phyloP scores from a whole-genome alignment of 2,888 invertebrate genomes.

The Lottia gigantea region DNA sequence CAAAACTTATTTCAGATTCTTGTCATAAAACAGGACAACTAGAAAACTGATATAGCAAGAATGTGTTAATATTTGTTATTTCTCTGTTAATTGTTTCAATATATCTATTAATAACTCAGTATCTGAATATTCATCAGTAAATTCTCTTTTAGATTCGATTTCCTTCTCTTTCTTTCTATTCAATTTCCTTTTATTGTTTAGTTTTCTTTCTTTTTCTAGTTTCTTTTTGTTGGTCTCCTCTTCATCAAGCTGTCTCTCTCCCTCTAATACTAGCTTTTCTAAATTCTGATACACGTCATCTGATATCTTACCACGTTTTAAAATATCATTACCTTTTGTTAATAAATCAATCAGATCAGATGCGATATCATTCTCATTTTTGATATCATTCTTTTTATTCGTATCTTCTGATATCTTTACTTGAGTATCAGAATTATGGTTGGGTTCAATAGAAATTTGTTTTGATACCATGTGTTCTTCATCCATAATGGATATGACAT shows the following conservation, averaged over 20 bases:
- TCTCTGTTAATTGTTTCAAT: background rate
- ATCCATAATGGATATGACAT: slow-evolving; percentile 33
- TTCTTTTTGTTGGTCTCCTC: background rate
- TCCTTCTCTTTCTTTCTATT: slow-evolving; percentile 6
- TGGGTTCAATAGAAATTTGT: slow-evolving; percentile 34
- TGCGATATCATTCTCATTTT: background rate
- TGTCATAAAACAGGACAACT: too few species aligned
- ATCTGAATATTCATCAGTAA: background rate
- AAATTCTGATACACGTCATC: background rate
- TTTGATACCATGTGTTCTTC: slow-evolving; percentile 35
- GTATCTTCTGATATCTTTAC: background rate
- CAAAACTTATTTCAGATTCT: too few species aligned
- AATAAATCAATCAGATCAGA: too few species aligned
- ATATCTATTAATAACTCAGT: background rate
- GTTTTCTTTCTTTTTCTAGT: too few species aligned
- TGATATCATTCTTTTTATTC: background rate
- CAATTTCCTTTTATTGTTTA: slow-evolving; percentile 11
- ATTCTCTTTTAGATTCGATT: too few species aligned
- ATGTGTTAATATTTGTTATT: background rate
- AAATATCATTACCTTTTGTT: too few species aligned
- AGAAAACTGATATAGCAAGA: too few species aligned
- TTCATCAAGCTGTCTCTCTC: background rate
- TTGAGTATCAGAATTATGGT: background rate
- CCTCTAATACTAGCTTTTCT: background rate
- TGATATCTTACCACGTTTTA: too few species aligned